These are phyloP conservation scores for Tragelaphus strepsiceros DNA, from an alignment of 2,113 vertebrate genomes.

Conservation along the genomic window DNA sequence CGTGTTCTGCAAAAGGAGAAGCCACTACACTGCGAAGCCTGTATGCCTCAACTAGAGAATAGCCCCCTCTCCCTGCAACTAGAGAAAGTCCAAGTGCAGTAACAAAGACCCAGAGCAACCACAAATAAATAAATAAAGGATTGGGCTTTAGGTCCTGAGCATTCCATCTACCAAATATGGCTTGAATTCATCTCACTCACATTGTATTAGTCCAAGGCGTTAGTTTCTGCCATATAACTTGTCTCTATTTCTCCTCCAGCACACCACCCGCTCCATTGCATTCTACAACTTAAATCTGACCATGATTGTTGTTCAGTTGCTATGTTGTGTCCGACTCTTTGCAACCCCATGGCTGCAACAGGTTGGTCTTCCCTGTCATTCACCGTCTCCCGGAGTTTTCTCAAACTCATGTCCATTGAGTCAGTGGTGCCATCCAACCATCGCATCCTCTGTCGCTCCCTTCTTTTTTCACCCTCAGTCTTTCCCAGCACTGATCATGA, in stretches of 20 bases:
- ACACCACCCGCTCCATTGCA: background rate
- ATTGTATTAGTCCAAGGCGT: background rate
- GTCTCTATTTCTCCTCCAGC: background rate
- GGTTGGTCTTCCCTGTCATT: background rate
- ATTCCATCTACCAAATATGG: background rate
- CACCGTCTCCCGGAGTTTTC: fast-evolving
- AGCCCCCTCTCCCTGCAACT: background rate
- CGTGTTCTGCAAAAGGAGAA: background rate
- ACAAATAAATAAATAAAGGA: background rate
- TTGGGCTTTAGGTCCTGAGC: background rate
- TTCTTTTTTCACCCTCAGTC: background rate
- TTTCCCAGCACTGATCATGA: background rate
- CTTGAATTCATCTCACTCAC: background rate
- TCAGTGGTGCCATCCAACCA: background rate
- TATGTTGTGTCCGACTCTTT: background rate
- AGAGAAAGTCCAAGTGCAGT: background rate
- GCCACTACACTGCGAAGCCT: background rate
- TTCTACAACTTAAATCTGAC: background rate
- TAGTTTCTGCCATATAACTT: background rate
- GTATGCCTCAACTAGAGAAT: background rate
- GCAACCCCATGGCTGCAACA: background rate
- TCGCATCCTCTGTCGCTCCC: background rate
- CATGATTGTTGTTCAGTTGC: background rate
- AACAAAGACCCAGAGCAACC: background rate
- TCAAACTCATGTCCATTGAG: background rate